Base-by-base conservation (phyloP, 1,140 invertebrate species). In the Eupristina koningsbergeri region DNA sequence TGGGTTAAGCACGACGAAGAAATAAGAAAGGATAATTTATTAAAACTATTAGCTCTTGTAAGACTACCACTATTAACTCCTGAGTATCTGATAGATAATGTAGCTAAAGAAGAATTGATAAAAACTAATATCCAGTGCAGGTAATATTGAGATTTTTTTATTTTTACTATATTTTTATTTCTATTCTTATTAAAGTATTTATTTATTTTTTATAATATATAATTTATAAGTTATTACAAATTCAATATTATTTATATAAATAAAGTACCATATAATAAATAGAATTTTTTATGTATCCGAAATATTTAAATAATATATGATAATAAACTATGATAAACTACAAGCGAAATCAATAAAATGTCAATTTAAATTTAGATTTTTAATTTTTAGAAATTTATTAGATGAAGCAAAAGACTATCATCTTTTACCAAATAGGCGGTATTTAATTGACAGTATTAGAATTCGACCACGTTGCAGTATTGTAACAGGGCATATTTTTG, bases 331-430 rank as follows among this genome's bases (percentile, higher is more conserved):
- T n/a, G n/a, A n/a, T n/a, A n/a, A n/a, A n/a, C n/a, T n/a, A n/a
- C n/a, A n/a, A n/a, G n/a, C n/a, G n/a, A n/a, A n/a, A n/a, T n/a
- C n/a, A n/a, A n/a, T n/a, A 19, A 69, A 3, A 17, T 69, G 39
- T 6, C 22, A 15, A 69, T 69, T 69, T 64, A 5, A 41, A 71
- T 41, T 71, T n/a, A 41, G n/a, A 13, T 26, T 58, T 58, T 45
- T 45, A 8, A 86, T 69, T 82, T 81, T 89, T 92, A 95, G 96
- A 86, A 96, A 97, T 92, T 91, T 97, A 64, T 89, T 97, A 50
- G 96, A 97, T 89, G 96, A 97, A 92, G 96, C 96, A 15, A 94
- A 96, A 89, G 96, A 97, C 88, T 97, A 96, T 92, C 96, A 97
- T 90, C 91, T 97, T 47, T 95, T 98, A 94, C 97, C 97, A 26